Base-by-base conservation (phyloP, 2,888 invertebrate species). In the Acanthosepion esculentum region DNA sequence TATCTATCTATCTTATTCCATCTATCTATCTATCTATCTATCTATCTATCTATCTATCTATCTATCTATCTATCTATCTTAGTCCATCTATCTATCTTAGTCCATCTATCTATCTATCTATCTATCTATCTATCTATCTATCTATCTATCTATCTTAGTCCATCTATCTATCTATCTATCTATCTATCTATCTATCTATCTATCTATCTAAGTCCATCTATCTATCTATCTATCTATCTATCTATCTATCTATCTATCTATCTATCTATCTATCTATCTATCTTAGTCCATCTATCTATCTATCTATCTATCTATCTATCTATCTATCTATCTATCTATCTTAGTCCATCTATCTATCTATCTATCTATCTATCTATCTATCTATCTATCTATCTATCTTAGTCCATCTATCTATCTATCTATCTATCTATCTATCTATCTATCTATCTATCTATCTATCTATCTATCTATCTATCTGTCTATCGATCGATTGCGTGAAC, bases 311-410 rank as follows among this genome's bases (percentile, higher is more conserved):
- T 78, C 78, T 78, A 29, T 78, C 78, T 59, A 15, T 59, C 59
- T 59, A 23, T 64, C 64, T 64, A 23, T 64, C 64, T 64, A 23
- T 64, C 64, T 64, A 1, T 64, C 64, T 64, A 7, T 64, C 64
- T 64, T n/a, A n/a, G n/a, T 78, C 78, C n/a, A 78, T 78, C 78
- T 78, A n/a, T 78, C 78, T 78, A 78, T 78, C 78, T 78, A n/a
- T 78, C 78, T 78, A 78, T 78, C 78, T 78, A n/a, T 78, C 78
- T 78, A 78, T 78, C 78, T 78, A 78, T 78, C 78, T 78, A 78
- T n/a, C 78, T n/a, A 78, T n/a, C 78, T 78, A 29, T n/a, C 64
- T 64, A 26, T 64, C 78, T n/a, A 29, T 78, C 78, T 78, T n/a
- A n/a, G n/a, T n/a, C n/a, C n/a, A n/a, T 78, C 78, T 78, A 29